Evolutionary conservation across 2,797 vertebrate genomes (phyloP).

Genomic region (Chelidonichthys spinosus): DNA sequence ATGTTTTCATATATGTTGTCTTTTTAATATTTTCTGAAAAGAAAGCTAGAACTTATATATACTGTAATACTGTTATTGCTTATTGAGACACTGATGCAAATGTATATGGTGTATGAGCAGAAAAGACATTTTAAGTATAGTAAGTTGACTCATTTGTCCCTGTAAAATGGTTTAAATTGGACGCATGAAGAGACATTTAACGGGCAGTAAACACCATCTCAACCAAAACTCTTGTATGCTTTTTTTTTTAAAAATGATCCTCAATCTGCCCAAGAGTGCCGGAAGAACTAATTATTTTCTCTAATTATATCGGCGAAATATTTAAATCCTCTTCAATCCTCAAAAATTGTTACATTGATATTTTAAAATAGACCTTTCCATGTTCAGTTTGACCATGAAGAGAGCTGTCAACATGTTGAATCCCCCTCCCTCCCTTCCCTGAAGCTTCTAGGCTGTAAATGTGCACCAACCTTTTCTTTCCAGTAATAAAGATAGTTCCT

Average conservation of each 20-base stretch:
- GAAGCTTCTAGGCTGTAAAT: not conserved
- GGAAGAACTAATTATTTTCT: too few relatives aligned
- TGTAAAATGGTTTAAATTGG: too few relatives aligned
- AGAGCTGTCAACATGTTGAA: not conserved
- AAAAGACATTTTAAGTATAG: not conserved
- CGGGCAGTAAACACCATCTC: not conserved
- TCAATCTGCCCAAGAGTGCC: too few relatives aligned
- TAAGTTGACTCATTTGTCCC: too few relatives aligned
- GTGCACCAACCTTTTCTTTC: conserved; percentile 9
- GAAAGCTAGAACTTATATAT: not conserved
- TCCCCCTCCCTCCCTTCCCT: too few relatives aligned
- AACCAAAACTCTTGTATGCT: not conserved
- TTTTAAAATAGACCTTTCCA: too few relatives aligned
- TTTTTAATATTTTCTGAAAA: not conserved
- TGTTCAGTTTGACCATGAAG: not conserved
- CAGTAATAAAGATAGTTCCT: conserved; percentile 19
- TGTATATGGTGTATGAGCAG: not conserved
- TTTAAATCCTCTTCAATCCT: too few relatives aligned
- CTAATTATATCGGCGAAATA: too few relatives aligned
- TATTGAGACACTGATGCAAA: not conserved
- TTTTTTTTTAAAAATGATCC: too few relatives aligned
- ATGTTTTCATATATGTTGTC: too few relatives aligned
- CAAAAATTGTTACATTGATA: too few relatives aligned
- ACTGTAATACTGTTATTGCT: not conserved
- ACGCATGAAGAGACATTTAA: not conserved